Base-by-base conservation (phyloP, 2,888 invertebrate genomes). In the Cephus pygmeus region DNA sequence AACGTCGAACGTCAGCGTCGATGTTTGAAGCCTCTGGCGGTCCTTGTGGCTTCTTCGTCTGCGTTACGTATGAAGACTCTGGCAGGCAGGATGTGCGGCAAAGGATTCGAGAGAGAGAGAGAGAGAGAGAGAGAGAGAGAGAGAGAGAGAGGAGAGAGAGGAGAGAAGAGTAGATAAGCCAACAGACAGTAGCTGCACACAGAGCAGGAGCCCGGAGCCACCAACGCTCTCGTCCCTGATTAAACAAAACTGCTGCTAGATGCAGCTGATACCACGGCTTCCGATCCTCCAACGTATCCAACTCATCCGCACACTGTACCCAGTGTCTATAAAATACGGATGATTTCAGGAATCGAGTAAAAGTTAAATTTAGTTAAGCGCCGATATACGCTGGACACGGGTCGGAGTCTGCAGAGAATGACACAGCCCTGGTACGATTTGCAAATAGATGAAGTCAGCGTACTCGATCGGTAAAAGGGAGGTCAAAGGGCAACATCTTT, bases 191-290 rank as follows among this genome's bases (percentile, higher is more conserved):
- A 78, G 76, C 75, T 73, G 76, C 74, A 76, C 73, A 71, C 71
- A 71, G 71, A 34, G 71, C 71, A 31, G 71, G 23, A 71, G 68
- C 75, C 79, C 56, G 73, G 69, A 69, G 69, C 40, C 73, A 73
- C 73, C 34, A 69, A 34, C 69, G 79, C 77, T 76, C 76, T 81
- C 79, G 81, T 83, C 79, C 82, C 82, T 85, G 83, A 86, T 85
- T 85, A 85, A 86, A 83, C 83, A 83, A 85, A 83, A 82, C 82
- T 83, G 79, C 78, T 75, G 77, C 56, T 79, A 81, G 81, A 77
- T 80, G 77, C 81, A 81, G 83, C 82, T 85, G 83, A 77, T 81
- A 78, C 40, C 31, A 69, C 71, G 12, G 71, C 71, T 71, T 71
- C 71, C 71, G 71, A 34, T 71, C 31, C 34, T 34, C 71, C 23